Percentiles rank a stretch among this genome's conserved stretches.
Evolutionary conservation across 2,113 vertebrate species (phyloP).

Genomic region (Hemiscyllium ocellatum): DNA sequence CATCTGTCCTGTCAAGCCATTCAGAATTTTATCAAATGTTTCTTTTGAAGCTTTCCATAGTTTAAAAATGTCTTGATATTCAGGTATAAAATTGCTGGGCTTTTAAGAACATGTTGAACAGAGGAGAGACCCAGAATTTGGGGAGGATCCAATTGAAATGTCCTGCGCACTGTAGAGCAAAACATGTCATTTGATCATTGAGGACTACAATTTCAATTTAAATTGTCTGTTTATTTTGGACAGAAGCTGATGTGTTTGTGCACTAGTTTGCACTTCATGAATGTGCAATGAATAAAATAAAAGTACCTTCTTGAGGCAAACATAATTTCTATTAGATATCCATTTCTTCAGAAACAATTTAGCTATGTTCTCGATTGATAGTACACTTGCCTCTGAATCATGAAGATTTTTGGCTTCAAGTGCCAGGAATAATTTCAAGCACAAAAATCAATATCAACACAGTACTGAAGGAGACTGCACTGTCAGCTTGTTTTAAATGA

Average conservation of each 20-base stretch:
- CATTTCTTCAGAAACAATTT: neutral
- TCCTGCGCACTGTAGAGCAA: too few species aligned
- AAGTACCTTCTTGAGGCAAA: neutral
- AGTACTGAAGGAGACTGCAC: neutral
- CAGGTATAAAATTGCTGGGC: neutral
- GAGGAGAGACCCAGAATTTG: neutral
- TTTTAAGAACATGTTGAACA: neutral
- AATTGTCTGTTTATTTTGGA: neutral
- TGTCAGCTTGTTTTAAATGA: neutral
- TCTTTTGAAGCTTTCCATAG: neutral
- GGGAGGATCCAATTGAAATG: neutral
- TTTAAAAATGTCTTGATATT: neutral
- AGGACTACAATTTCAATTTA: neutral
- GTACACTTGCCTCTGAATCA: neutral
- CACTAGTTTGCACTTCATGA: neutral
- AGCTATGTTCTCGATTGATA: neutral
- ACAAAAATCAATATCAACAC: neutral
- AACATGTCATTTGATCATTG: neutral
- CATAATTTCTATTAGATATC: neutral
- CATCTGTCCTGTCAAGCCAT: too few species aligned
- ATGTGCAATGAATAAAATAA: neutral
- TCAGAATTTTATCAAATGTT: too few species aligned
- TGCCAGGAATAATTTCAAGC: neutral
- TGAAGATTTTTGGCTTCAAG: neutral
- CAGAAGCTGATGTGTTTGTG: neutral